A percentile compares a stretch with the other conserved stretches of the same genome.
These are phyloP conservation scores for Molossus molossus DNA, from an alignment of 2,797 vertebrate species.

Conservation along the genomic window DNA sequence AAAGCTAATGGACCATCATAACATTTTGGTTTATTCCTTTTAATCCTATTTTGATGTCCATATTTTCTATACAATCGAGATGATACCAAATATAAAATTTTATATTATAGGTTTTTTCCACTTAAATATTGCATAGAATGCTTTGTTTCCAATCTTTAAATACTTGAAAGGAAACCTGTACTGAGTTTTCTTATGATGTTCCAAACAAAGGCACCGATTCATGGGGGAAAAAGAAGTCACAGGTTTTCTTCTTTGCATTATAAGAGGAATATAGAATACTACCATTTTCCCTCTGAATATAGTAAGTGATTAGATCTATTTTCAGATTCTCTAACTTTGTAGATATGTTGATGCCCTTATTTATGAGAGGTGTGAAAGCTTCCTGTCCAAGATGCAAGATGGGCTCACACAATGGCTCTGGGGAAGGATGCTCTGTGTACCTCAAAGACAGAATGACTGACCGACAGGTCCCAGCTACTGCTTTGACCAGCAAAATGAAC, in stretches of 20 bases:
- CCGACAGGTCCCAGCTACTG: background rate
- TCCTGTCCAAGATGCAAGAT: background rate
- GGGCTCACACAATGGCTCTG: background rate
- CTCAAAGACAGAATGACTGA: background rate
- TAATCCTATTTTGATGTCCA: background rate
- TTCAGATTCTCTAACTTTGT: background rate
- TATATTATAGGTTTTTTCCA: background rate
- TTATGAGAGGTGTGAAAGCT: background rate
- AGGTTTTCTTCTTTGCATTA: background rate
- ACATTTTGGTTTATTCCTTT: slow-evolving; percentile 31
- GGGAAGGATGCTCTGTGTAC: background rate
- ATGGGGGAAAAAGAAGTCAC: background rate
- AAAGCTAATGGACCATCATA: slow-evolving; percentile 21
- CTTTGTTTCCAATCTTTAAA: slow-evolving; percentile 64
- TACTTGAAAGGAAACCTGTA: background rate
- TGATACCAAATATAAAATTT: slow-evolving; percentile 39
- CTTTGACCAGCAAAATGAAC: background rate
- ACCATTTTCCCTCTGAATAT: background rate
- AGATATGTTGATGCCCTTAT: background rate
- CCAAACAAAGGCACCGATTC: background rate
- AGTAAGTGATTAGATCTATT: background rate
- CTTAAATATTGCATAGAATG: background rate
- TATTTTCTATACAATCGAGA: background rate
- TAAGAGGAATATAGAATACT: background rate
- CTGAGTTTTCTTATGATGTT: background rate